Evolutionary conservation across 1,140 invertebrate genomes (phyloP), one percentile per base, ranked within the genome.

Genomic region (Aphis craccivora): DNA sequence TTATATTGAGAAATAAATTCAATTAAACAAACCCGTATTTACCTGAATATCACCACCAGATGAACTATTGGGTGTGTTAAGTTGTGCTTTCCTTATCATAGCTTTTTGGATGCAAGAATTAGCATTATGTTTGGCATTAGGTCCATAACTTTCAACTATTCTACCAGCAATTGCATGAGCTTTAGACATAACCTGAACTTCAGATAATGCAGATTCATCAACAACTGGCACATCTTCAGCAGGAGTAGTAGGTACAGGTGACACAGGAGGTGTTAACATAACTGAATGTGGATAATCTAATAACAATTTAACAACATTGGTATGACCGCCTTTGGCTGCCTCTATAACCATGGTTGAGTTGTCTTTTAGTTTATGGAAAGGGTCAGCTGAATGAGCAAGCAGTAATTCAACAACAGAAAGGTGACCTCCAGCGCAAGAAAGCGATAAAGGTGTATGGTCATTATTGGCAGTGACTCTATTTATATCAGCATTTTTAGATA

Each of bases 271-370:
- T 93, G 96, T 96, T 95, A 97, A 96, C 96, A 97, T 96, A 95
- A 98, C 96, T 94, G 97, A 97, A 95, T 98, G 98, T 43, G 98
- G 98, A 96, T 98, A 99, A 95, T 99, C 99, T 91, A 99, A 96
- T 89, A 99, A 95, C 94, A 99, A 95, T 95, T 99, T 98, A 43
- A 99, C 99, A 93, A 99, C 98, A 94, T 97, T 97, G 1, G 98
- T 99, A 95, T 99, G 99, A 0, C 99, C 99, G 90, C 99, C 98
- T 96, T 99, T 99, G 25, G 99, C 98, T 60, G 99, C 99, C 96
- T 99, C 99, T 94, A 99, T 99, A 93, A 99, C 96, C 97, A 99
- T 99, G 55, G 99, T 99, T 83, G 98, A 99, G 95, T 99, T 99
- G 96, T 99, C 99, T 96, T 99, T 99, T 23, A 99, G 96, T 96